These are phyloP conservation scores for Chrysomela aeneicollis DNA, from an alignment of 2,888 invertebrate genomes.

Conservation along the genomic window DNA sequence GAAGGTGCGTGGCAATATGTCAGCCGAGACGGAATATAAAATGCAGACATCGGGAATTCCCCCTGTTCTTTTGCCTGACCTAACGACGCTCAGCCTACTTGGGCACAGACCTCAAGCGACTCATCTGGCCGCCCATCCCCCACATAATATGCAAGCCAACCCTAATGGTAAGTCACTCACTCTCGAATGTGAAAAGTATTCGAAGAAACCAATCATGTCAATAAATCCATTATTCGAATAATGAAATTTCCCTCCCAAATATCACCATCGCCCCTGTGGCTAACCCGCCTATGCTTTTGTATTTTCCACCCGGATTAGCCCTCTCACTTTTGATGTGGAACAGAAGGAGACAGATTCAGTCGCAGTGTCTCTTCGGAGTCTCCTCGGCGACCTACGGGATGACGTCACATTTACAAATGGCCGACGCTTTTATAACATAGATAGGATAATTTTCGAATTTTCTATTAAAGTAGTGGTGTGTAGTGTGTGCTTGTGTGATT, in stretches of 20 bases:
- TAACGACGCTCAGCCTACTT: constrained; percentile 58
- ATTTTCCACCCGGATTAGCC: constrained; percentile 23
- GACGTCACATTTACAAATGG: constrained; percentile 63
- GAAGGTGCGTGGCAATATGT: constrained; percentile 58
- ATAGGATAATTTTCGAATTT: constrained; percentile 53
- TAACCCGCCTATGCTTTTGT: constrained; percentile 26
- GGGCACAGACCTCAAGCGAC: constrained; percentile 52
- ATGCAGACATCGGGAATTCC: constrained; percentile 54
- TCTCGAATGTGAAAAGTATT: too few species aligned
- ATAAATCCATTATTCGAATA: too few species aligned
- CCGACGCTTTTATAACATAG: constrained; percentile 58
- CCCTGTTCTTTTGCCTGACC: constrained; percentile 58
- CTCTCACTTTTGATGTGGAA: constrained; percentile 1
- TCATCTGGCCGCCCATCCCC: constrained; percentile 45
- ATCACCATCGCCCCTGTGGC: constrained; percentile 2
- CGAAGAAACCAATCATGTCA: too few species aligned
- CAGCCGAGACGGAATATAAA: constrained; percentile 67
- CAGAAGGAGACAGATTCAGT: constrained; percentile 17
- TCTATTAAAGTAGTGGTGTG: constrained; percentile 55
- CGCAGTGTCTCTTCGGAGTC: constrained; percentile 1
- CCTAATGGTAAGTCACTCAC: constrained; percentile 48
- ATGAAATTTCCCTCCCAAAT: too few species aligned
- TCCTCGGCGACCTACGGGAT: constrained; percentile 28
- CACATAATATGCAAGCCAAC: constrained; percentile 51
- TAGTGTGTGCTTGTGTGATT: constrained; percentile 59